These are phyloP conservation scores for Acromyrmex charruanus DNA, from an alignment of 1,140 invertebrate species.

Conservation along the genomic window DNA sequence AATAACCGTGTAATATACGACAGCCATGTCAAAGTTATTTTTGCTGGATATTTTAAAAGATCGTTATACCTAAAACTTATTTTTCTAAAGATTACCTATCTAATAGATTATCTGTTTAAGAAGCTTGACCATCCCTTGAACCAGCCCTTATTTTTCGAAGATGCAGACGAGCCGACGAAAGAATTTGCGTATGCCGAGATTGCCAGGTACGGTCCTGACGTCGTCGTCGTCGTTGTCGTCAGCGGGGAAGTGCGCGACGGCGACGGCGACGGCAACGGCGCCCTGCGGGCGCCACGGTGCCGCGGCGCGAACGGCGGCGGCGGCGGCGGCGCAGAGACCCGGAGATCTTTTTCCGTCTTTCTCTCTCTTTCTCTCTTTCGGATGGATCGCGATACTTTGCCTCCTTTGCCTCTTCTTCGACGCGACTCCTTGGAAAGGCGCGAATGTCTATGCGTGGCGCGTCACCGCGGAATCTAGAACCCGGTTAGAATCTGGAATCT, in stretches of 20 bases:
- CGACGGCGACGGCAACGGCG: conserved; percentile 56
- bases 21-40: not conserved
- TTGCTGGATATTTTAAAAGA: not conserved
- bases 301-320: conserved; percentile 75
- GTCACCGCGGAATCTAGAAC: conserved; percentile 71
- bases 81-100: not conserved
- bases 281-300: conserved; percentile 84
- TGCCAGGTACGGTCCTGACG: conserved; percentile 69
- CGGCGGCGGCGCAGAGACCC: conserved; percentile 52
- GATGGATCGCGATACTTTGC: conserved; percentile 52
- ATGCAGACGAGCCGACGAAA: not conserved
- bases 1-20: too few relatives aligned
- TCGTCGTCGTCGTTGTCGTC: conserved; percentile 71
- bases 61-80: not conserved
- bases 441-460: conserved; percentile 76
- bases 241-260: conserved; percentile 82
- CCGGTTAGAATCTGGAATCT: conserved; percentile 66
- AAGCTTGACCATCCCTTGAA: not conserved
- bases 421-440: conserved; percentile 61
- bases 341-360: conserved; percentile 76
- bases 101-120: not conserved
- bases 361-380: conserved; percentile 47
- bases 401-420: conserved; percentile 16
- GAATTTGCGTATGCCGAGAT: not conserved
- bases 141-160: not conserved